Conservation (phyloP, 1,140 invertebrate genomes). For the Drosophila watanabei region DNA sequence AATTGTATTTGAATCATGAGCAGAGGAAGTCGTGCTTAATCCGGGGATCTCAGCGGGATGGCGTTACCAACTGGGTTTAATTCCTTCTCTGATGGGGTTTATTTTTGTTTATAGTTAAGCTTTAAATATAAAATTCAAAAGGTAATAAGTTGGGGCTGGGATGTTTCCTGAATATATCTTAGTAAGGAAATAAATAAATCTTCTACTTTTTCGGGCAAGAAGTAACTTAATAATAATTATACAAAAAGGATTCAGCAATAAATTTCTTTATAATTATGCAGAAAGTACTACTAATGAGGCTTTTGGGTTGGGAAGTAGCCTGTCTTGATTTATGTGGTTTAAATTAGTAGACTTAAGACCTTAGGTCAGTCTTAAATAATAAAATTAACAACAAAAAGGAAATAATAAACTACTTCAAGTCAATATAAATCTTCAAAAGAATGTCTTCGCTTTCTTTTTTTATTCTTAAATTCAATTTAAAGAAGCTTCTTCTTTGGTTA, state of each 20-base stretch:
- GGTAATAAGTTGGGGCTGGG: background rate
- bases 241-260: background rate
- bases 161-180: background rate
- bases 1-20: constrained; percentile 30
- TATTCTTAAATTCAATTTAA: background rate
- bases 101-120: background rate
- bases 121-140: background rate
- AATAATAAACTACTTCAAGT: background rate
- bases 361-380: background rate
- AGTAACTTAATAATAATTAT: too few relatives aligned
- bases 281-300: background rate
- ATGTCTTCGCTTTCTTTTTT: background rate
- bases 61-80: background rate
- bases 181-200: too few relatives aligned
- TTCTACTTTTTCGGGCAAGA: too few relatives aligned
- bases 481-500: background rate
- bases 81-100: too few relatives aligned
- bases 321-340: background rate
- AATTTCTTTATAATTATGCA: background rate
- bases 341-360: background rate
- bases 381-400: background rate
- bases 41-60: constrained; percentile 14
- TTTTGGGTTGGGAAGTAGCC: background rate
- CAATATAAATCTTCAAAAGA: background rate
- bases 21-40: constrained; percentile 36